Base-by-base conservation (phyloP, 2,888 invertebrate species). In the Metopia argyrocephala region DNA sequence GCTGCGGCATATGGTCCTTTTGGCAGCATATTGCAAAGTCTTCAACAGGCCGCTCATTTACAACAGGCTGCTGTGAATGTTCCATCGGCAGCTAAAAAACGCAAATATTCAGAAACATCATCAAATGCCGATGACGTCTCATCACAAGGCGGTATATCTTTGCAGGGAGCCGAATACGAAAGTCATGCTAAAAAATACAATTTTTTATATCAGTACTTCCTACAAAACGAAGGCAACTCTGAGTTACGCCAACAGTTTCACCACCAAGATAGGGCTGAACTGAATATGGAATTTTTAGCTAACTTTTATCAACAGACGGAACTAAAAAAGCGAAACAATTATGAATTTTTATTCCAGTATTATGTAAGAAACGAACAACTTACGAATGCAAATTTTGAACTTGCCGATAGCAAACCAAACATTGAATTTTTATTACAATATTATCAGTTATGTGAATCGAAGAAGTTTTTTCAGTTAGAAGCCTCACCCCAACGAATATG, bases 401-500 rank as follows among this genome's bases (percentile, higher is more conserved):
- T 85, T 27, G 81, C 85, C 25, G 85, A 85, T 2, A 86, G 83
- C 62, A 86, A 89, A 61, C 90, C 89, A 46, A 87, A 86, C 46
- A 87, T 90, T 78, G 90, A 91, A 62, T 89, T 88, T 78, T 83
- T 91, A 12, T 79, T 89, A 27, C 91, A 91, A 84, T 91, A 89
- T 76, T 91, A 91, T 80, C 90, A 91, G 85, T 85, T 90, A 18
- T 89, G 87, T 75, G 90, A 91, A 85, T 90, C 90, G 45, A 90
- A 90, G 84, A 90, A 90, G 89, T 90, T 90, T 90, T 90, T 90
- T 89, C 90, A 90, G 87, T 89, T 90, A 89, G 88, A 89, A 86
- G 90, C 90, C 89, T 89, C 90, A 88, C 89, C 89, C 86, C 87
- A 87, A 87, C 84, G 78, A 87, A 86, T 85, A 85, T 86, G 86